These are phyloP conservation scores for Pseudomyrmex dendroicus DNA, from an alignment of 1,140 invertebrate species.

Conservation along the genomic window DNA sequence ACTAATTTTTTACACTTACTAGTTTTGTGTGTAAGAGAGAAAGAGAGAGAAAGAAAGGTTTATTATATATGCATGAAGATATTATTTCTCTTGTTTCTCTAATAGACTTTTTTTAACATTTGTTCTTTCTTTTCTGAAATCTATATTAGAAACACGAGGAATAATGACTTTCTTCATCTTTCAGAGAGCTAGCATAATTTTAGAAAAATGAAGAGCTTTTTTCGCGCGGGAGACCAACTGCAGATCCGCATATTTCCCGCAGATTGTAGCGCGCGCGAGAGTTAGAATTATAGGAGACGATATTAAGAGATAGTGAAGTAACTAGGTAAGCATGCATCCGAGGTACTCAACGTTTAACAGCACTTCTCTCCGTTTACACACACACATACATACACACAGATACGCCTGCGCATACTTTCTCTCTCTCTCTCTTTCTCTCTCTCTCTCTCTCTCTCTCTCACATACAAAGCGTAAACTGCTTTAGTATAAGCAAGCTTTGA, in stretches of 20 bases:
- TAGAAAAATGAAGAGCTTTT: constrained; percentile 1
- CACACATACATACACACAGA: neutral
- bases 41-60: too few species aligned
- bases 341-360: constrained; percentile 29
- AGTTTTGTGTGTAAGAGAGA: too few species aligned
- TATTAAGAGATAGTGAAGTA: constrained; percentile 43
- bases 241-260: neutral
- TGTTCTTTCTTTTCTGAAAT: too few species aligned
- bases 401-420: too few species aligned
- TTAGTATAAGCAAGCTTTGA: constrained; percentile 8
- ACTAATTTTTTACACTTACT: too few species aligned
- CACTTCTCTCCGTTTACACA: neutral
- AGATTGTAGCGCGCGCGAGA: neutral
- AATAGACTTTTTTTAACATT: too few species aligned
- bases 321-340: constrained; percentile 26
- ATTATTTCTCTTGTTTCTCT: too few species aligned
- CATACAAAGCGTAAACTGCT: neutral
- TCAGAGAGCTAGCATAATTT: neutral
- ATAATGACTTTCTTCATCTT: neutral
- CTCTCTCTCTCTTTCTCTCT: neutral
- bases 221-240: neutral
- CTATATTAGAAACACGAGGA: too few species aligned
- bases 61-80: too few species aligned
- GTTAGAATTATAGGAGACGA: constrained; percentile 20
- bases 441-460: neutral